Conservation (phyloP, 2,797 vertebrate genomes). For the Dicrostonyx torquatus region DNA sequence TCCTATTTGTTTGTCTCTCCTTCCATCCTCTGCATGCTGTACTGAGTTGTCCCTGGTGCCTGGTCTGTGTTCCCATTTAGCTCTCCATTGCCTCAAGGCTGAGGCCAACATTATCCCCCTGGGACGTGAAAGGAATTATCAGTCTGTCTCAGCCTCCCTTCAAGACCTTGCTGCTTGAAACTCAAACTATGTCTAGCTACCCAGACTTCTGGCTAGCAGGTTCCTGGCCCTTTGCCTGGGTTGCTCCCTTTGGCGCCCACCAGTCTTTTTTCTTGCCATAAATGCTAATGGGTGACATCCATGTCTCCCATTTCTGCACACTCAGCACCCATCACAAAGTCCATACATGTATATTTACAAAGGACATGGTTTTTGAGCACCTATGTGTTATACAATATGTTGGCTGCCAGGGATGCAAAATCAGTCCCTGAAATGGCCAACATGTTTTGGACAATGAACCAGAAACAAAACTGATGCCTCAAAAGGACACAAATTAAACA, state of each 20-base stretch:
- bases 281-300: background rate
- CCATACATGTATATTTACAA: background rate
- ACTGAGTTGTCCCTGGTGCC: background rate
- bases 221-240: background rate
- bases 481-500: background rate
- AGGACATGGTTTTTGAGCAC: background rate
- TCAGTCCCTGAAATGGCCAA: background rate
- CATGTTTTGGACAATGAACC: background rate
- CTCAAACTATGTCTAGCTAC: background rate
- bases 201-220: background rate
- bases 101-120: conserved; percentile 6
- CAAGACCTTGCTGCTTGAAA: background rate
- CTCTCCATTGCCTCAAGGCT: background rate
- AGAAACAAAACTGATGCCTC: background rate
- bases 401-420: background rate
- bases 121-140: background rate
- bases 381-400: background rate
- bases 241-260: background rate
- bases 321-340: background rate
- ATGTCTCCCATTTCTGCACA: background rate
- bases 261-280: background rate
- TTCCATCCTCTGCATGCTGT: background rate
- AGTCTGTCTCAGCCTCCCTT: background rate
- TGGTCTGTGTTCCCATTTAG: background rate
- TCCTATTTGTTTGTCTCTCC: too few species aligned